Conservation (phyloP, 1,140 invertebrate species). For the Drosophila cardini region DNA sequence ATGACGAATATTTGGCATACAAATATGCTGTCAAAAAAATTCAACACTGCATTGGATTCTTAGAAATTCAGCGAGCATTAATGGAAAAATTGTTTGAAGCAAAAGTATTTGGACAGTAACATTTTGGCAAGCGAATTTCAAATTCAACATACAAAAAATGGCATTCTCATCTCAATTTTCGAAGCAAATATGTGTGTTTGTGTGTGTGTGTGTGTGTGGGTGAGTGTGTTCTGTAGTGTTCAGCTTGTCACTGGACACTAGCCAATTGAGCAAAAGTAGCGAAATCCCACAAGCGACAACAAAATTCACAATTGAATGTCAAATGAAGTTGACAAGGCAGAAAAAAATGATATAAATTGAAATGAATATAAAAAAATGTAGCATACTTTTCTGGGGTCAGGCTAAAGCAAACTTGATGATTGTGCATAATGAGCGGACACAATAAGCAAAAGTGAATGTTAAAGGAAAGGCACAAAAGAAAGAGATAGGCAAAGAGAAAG, state of each 20-base stretch:
- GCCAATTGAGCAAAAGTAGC: conserved; percentile 7
- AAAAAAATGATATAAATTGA: background rate
- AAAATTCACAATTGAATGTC: conserved; percentile 40
- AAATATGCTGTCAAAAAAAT: no score
- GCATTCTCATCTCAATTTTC: no score
- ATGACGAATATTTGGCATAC: no score
- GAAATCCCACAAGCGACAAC: conserved; percentile 25
- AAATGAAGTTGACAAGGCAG: conserved; percentile 31
- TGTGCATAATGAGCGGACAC: conserved; percentile 16
- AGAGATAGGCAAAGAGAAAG: background rate
- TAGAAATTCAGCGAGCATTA: no score
- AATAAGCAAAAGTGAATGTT: conserved; percentile 2
- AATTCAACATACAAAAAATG: no score
- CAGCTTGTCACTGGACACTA: background rate
- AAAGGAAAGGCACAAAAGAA: background rate
- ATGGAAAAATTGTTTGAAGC: no score
- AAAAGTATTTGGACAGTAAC: no score
- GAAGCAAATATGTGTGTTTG: background rate
- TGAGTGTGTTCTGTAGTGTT: no score
- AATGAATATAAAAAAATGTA: conserved; percentile 15
- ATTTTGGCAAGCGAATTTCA: no score
- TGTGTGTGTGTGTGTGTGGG: conserved; percentile 6
- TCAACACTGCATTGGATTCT: no score
- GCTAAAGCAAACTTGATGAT: conserved; percentile 18
- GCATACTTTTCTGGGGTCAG: conserved; percentile 20